Evolutionary conservation across 2,113 vertebrate genomes (phyloP), one percentile per base, ranked within the genome.

Genomic region (Megaceryle maxima): DNA sequence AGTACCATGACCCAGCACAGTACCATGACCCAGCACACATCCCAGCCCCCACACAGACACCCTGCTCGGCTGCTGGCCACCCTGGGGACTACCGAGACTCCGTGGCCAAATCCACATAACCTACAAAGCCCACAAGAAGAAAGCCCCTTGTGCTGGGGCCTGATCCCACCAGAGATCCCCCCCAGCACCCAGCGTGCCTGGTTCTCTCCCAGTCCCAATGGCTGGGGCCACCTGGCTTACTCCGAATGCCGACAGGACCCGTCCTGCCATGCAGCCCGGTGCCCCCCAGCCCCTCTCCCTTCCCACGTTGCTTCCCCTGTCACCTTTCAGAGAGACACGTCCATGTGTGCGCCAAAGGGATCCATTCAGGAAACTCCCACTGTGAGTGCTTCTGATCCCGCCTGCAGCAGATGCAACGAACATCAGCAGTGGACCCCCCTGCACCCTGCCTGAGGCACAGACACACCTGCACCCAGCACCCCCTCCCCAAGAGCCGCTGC

Each of bases 321-420:
- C 96, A 99, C 99, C 98, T 98, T 18, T 97, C 97, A 1, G 98
- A 97, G 24, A 99, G 97, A n/a, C 97, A 97, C 2, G 72, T 93
- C 99, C 99, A 99, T 86, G 97, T 94, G 46, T 92, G 97, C 11
- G 94, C 93, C 76, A 98, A 97, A 2, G 99, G 99, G 70, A 99
- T 95, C 99, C 99, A 99, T 29, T 99, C 98, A 0, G 99, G 98
- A 83, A 99, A 99, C 75, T 98, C 98, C 99, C 99, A 99, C 84
- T 96, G 97, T 0, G 98, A 98, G 96, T 96, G 90, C 91, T 98
- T 96, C 92, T 98, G 97, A 26, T 99, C 98, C 48, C 99, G 98
- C 94, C 99, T 99, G 90, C 68, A 55, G 88, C 1, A 7, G n/a
- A 91, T 11, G 90, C 1, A 31, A 33, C 17, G 13, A 16, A 22